Evolutionary conservation across 2,113 vertebrate genomes (phyloP), one percentile per base, ranked within the genome.

Genomic region (Stomatorhinus ivindoensis): DNA sequence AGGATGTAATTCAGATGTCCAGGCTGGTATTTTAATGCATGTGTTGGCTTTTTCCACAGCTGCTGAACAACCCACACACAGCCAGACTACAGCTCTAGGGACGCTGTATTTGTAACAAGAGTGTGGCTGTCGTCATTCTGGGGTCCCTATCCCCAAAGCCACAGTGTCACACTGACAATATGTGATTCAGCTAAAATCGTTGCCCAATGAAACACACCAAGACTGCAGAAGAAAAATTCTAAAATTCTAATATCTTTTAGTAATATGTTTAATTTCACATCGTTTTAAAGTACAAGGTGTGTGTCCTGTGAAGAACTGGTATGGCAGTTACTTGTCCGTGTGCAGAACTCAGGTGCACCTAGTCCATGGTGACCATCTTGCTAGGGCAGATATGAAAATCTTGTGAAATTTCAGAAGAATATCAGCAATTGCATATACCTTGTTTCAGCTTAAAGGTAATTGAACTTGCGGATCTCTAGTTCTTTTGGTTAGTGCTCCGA

Each of bases 1-100:
- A 80, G 73, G 73, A 80, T 19, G 15, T 80, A 80, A 80, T 80
- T 80, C 35, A 80, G 73, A 80, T 80, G 73, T 80, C 73, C 73
- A 80, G 73, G 35, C 73, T 80, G 15, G 35, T 80, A 80, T 80
- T 80, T 80, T 42, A 80, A 17, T 80, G 73, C 73, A 80, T 42
- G 73, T 80, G 73, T 42, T 42, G 31, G 35, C 35, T 39, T 80
- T 76, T 42, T 80, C 73, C 73, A 21, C 73, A 80, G 73, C 73
- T 80, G 73, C 35, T 42, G 73, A 80, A 80, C 35, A 39, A 80
- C 73, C 73, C 31, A 80, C 73, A 80, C 73, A 42, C 73, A 80
- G 73, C 35, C 73, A 80, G 73, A 13, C 73, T 80, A 42, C 73
- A 19, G 31, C 73, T 80, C 35, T 80, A 80, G 73, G 73, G 73